Evolutionary conservation across 2,888 invertebrate genomes (phyloP).

Genomic region (Bombyx huttoni): DNA sequence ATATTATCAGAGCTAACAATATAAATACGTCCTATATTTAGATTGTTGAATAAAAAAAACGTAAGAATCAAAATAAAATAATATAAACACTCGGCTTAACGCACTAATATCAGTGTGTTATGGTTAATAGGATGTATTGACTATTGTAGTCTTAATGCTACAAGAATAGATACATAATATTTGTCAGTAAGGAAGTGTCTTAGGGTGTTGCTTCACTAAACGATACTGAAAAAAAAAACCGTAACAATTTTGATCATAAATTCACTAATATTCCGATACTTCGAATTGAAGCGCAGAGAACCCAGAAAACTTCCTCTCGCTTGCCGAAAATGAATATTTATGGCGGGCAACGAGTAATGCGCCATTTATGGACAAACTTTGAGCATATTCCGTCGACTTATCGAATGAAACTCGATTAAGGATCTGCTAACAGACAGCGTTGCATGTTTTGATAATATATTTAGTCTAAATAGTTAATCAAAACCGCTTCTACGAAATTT

Average conservation of each 20-base stretch:
- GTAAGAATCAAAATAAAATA: too few species aligned
- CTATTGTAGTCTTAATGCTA: too few species aligned
- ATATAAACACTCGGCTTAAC: too few species aligned
- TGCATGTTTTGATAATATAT: slow-evolving; percentile 4
- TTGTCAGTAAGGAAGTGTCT: too few species aligned
- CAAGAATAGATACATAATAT: too few species aligned
- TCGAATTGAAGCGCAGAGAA: slow-evolving; percentile 38
- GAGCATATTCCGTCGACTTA: slow-evolving; percentile 53
- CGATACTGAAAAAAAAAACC: background rate
- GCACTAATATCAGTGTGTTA: too few species aligned
- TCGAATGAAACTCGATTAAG: slow-evolving; percentile 39
- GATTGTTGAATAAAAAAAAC: too few species aligned
- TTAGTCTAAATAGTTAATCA: background rate
- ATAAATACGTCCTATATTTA: too few species aligned
- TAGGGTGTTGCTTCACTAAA: background rate
- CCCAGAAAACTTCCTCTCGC: slow-evolving; percentile 57
- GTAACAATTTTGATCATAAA: slow-evolving; percentile 49
- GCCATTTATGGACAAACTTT: slow-evolving; percentile 66
- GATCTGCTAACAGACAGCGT: slow-evolving; percentile 17
- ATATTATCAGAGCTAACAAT: too few species aligned
- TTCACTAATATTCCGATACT: slow-evolving; percentile 61
- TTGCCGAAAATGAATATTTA: slow-evolving; percentile 69
- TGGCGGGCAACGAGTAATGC: slow-evolving; percentile 59
- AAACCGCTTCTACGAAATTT: background rate
- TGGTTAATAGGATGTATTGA: too few species aligned